Evolutionary conservation across 2,797 vertebrate genomes (phyloP).

Genomic region (Diglossa cyanea): DNA sequence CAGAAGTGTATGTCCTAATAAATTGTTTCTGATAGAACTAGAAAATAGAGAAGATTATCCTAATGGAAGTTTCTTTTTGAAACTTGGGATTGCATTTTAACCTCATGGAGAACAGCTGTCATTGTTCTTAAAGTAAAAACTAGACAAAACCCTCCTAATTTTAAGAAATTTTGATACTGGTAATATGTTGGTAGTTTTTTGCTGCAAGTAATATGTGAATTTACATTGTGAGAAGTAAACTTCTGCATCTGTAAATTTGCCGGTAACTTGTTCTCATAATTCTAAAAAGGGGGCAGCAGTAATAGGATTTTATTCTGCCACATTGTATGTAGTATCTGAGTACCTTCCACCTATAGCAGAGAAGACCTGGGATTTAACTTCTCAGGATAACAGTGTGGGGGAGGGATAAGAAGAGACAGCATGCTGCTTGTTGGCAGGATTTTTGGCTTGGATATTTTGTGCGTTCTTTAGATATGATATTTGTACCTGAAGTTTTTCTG

Average conservation of each 20-base stretch:
- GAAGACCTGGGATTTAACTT: not conserved
- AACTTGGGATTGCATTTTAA: not conserved
- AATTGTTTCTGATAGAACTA: not conserved
- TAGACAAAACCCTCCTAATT: not conserved
- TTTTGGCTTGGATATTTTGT: not conserved
- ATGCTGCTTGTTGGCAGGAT: not conserved
- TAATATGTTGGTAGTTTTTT: rapidly evolving
- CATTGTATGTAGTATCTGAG: not conserved
- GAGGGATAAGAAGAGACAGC: not conserved
- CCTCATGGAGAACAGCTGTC: not conserved
- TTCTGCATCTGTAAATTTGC: not conserved
- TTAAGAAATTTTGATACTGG: not conserved
- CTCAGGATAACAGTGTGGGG: not conserved
- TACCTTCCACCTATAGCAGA: not conserved
- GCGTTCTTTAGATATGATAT: not conserved
- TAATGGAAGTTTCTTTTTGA: not conserved
- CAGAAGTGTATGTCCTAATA: not conserved
- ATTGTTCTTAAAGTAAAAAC: not conserved
- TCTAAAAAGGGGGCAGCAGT: not conserved
- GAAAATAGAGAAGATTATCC: not conserved
- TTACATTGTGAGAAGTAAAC: not conserved
- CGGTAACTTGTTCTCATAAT: not conserved
- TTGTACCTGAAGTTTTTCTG: not conserved
- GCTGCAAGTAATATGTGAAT: rapidly evolving
- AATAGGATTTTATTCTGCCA: not conserved